Conservation (phyloP, 2,888 invertebrate genomes). For the Camponotus fellah region DNA sequence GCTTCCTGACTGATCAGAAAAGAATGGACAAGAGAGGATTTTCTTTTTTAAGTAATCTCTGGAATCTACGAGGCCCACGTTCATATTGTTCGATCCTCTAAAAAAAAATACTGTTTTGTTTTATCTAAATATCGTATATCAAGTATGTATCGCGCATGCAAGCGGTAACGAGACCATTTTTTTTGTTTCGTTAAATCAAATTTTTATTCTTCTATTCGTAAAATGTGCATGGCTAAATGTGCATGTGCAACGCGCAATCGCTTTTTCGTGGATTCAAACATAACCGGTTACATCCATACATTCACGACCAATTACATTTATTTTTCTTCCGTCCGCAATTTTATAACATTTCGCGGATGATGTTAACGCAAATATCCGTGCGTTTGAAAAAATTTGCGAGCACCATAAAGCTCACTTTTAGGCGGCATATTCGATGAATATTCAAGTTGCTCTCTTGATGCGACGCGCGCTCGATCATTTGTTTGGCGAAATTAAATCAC, state of each 20-base stretch:
- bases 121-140: not conserved
- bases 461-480: constrained; percentile 37
- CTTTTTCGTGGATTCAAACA: constrained; percentile 22
- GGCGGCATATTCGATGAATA: constrained; percentile 39
- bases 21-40: constrained; percentile 13
- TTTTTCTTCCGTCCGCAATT: not conserved
- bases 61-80: constrained; percentile 41
- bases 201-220: constrained; percentile 26
- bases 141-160: not conserved
- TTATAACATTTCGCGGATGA: constrained; percentile 31
- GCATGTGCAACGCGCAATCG: not conserved
- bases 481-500: constrained; percentile 39
- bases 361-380: constrained; percentile 31
- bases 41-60: constrained; percentile 44
- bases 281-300: constrained; percentile 31
- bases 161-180: not conserved
- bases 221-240: not conserved
- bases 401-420: constrained; percentile 40
- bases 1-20: not conserved
- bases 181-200: not conserved
- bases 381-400: constrained; percentile 41
- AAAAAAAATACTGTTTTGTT: not conserved
- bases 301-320: constrained; percentile 28
- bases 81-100: constrained; percentile 13
- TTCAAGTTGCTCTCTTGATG: constrained; percentile 47